Evolutionary conservation across 2,797 vertebrate genomes (phyloP), one percentile per base, ranked within the genome.

Genomic region (Clarias platycephalus): DNA sequence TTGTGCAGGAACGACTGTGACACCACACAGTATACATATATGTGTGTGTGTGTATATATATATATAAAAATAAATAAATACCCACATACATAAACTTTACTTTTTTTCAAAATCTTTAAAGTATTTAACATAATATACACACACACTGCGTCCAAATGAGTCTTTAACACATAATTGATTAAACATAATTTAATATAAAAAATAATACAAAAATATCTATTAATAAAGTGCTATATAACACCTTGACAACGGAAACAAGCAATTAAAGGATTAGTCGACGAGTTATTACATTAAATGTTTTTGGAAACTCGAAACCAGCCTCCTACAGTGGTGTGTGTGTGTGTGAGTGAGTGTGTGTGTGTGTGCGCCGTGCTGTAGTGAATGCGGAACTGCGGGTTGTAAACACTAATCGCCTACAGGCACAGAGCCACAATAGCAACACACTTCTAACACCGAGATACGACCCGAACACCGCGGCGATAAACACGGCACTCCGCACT

Each of bases 371-470:
- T 63, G 37, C 28, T 24, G 60, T 57, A 24, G 67, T 86, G 85
- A 86, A 89, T 74, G 84, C 88, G 84, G 86, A 89, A 89, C 88
- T 84, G 44, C 31, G 70, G 84, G 84, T 40, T 83, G 82, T 83
- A 86, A 86, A 84, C 84, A 87, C 71, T 60, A 77, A 82, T 82
- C 86, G 74, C 75, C 86, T 76, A 28, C 28, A 86, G 57, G 71
- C 76, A 82, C 37, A 67, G 31, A 81, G 31, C 76, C 81, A 60
- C 31, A 83, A 75, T 53, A 64, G 70, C 81, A 10, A 72, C 20
- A 83, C 58, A 34, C 20, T n/a, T 44, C 60, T 20, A 67, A 31
- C 31, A 53, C 55, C 44, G 66, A 28, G 4, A 44, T 49, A 68
- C 12, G 13, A 63, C 57, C 57, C 53, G 26, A 57, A 18, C 72